Evolutionary conservation across 2,113 vertebrate species (phyloP).

Genomic region (Scytalopus superciliaris): DNA sequence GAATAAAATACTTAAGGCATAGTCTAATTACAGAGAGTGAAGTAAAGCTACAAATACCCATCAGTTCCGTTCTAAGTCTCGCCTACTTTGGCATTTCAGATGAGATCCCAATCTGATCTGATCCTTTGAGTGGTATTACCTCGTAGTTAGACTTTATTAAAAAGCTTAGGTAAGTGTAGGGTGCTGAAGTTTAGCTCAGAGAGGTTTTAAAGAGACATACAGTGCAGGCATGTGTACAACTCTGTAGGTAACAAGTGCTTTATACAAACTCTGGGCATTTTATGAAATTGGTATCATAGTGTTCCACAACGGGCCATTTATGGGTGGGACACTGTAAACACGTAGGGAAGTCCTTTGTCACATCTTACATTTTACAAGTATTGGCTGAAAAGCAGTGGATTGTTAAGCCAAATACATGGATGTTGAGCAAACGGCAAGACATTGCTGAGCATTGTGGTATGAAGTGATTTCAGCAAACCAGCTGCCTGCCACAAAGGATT

Average conservation of each 20-base stretch:
- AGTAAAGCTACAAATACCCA: not conserved
- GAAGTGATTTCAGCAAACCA: not conserved
- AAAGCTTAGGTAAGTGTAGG: not conserved
- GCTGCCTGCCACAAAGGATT: not conserved
- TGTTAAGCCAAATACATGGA: not conserved
- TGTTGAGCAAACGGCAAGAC: not conserved
- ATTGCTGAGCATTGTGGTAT: not conserved
- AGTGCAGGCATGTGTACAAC: not conserved
- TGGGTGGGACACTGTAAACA: not conserved
- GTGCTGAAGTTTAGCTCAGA: not conserved
- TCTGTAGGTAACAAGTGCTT: not conserved
- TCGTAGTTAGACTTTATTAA: not conserved
- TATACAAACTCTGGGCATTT: not conserved
- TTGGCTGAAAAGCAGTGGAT: not conserved
- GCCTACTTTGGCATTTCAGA: not conserved
- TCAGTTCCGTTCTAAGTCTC: not conserved
- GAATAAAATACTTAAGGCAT: not conserved
- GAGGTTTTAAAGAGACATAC: not conserved
- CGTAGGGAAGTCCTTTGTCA: not conserved
- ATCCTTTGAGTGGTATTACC: not conserved
- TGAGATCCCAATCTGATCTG: not conserved
- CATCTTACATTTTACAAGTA: not conserved
- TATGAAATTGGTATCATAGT: not conserved
- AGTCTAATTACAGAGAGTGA: not conserved
- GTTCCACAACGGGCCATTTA: not conserved